These are phyloP conservation scores for Metopolophium dirhodum DNA, from an alignment of 1,140 invertebrate genomes.

Conservation along the genomic window DNA sequence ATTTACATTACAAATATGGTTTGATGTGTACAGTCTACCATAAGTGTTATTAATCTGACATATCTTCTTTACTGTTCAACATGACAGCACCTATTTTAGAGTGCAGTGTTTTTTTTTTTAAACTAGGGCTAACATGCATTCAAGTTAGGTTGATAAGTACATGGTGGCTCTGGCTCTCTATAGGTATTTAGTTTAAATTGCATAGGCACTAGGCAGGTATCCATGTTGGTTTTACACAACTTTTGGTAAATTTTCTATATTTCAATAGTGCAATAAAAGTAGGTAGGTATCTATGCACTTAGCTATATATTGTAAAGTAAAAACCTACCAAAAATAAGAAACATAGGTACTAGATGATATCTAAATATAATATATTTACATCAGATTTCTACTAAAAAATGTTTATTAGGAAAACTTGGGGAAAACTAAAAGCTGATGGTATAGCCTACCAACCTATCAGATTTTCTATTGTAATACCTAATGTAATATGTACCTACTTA, in stretches of 20 bases:
- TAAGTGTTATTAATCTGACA: too few relatives aligned
- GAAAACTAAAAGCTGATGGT: not conserved
- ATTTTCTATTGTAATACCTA: not conserved
- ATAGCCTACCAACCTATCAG: not conserved
- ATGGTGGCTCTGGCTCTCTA: not conserved
- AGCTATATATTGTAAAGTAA: too few relatives aligned
- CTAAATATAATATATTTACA: not conserved
- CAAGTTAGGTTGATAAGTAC: not conserved
- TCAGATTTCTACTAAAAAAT: not conserved
- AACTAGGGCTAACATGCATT: not conserved
- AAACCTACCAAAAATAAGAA: not conserved
- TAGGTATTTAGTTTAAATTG: not conserved
- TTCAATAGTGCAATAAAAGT: not conserved
- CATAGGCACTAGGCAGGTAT: not conserved
- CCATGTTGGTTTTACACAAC: not conserved
- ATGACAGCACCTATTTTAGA: too few relatives aligned
- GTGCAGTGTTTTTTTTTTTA: not conserved
- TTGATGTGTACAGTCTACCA: too few relatives aligned
- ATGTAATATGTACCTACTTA: too few relatives aligned
- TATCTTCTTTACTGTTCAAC: too few relatives aligned
- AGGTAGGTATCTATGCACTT: too few relatives aligned
- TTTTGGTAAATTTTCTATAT: not conserved
- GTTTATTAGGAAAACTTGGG: not conserved
- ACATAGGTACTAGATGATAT: not conserved
- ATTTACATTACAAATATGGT: too few relatives aligned